These are phyloP conservation scores for Syritta pipiens DNA, from an alignment of 2,888 invertebrate genomes.

Conservation along the genomic window DNA sequence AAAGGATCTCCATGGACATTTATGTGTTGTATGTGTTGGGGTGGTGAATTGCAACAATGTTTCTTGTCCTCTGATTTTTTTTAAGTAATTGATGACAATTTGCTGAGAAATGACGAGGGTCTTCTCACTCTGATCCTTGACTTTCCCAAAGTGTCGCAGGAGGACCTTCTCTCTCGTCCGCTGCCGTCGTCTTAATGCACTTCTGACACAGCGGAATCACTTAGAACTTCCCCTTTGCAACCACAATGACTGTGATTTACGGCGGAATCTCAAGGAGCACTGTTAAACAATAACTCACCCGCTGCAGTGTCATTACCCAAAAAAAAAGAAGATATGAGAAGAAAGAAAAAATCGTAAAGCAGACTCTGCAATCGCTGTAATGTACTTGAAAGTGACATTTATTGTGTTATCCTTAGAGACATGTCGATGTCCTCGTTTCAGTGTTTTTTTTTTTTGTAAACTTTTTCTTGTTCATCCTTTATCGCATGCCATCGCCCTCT, in stretches of 20 bases:
- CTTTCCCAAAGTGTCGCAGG: too few relatives aligned
- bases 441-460: background rate
- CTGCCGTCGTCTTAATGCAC: background rate
- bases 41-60: too few relatives aligned
- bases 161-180: too few relatives aligned
- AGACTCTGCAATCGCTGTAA: constrained; percentile 27
- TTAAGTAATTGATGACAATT: too few relatives aligned
- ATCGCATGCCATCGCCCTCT: constrained; percentile 7
- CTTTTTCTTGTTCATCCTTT: background rate
- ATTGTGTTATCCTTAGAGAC: constrained; percentile 19
- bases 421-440: constrained; percentile 24
- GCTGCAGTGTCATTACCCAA: background rate
- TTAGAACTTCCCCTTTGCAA: background rate
- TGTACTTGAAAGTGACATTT: constrained; percentile 22
- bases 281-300: constrained; percentile 16
- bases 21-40: too few relatives aligned
- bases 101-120: too few relatives aligned
- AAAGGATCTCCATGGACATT: too few relatives aligned
- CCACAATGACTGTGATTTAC: background rate
- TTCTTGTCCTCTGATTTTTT: too few relatives aligned
- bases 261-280: too few relatives aligned
- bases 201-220: background rate
- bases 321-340: background rate
- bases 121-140: too few relatives aligned
- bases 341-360: background rate